Percentiles rank a stretch among this genome's conserved stretches.
Conservation (phyloP, 2,888 invertebrate genomes). For the Daptonema setosum region DNA sequence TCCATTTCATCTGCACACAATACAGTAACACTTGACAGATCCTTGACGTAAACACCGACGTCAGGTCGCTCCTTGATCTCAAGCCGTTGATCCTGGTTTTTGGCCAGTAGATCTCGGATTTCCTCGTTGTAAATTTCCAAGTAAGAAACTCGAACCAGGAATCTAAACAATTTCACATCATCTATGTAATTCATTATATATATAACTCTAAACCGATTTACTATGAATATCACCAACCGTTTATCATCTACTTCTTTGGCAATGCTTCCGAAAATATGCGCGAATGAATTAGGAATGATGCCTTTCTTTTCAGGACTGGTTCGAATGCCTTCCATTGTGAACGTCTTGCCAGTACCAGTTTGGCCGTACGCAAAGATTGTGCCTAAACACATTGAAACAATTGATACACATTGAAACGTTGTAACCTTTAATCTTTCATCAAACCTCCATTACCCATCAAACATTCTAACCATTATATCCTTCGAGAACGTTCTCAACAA, state of each 20-base stretch:
- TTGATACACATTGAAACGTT: background rate
- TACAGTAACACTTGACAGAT: conserved; percentile 86
- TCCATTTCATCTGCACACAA: conserved; percentile 85
- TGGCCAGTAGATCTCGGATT: conserved; percentile 73
- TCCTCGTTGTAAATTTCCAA: conserved; percentile 98
- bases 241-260: conserved; percentile 73
- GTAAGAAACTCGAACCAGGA: conserved; percentile 86
- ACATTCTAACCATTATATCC: conserved; percentile 80
- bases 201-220: too few relatives aligned
- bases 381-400: conserved; percentile 28
- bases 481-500: conserved; percentile 77
- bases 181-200: too few relatives aligned
- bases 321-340: conserved; percentile 83
- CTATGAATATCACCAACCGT: too few relatives aligned
- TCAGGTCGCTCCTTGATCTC: conserved; percentile 75
- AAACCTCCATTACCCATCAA: background rate
- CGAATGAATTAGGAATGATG: conserved; percentile 94
- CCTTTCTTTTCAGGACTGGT: conserved; percentile 69
- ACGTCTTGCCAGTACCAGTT: conserved; percentile 88
- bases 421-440: background rate
- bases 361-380: conserved; percentile 44
- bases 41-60: conserved; percentile 91
- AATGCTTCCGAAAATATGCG: conserved; percentile 91
- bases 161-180: too few relatives aligned
- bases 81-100: conserved; percentile 46